Percentiles rank a stretch among this genome's conserved stretches.
Conservation (phyloP, 2,797 vertebrate genomes). For the Lemur catta region DNA sequence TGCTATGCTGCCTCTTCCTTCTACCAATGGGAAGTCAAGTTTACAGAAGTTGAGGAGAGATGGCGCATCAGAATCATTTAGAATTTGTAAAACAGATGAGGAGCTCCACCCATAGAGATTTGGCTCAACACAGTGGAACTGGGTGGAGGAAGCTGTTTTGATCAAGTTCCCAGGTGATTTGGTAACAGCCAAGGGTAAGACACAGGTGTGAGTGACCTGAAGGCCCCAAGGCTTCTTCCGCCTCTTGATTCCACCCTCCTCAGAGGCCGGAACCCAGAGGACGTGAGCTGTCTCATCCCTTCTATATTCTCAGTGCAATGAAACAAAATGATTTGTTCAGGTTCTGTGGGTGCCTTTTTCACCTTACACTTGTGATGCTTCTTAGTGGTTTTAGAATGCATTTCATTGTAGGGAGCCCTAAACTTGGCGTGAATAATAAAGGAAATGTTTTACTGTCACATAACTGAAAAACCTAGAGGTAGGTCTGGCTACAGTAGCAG, state of each 20-base stretch:
- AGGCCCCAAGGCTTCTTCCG: neutral
- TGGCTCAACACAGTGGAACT: neutral
- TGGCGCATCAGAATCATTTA: neutral
- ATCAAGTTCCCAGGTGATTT: neutral
- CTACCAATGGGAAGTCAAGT: neutral
- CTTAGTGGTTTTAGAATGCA: neutral
- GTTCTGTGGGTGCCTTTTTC: neutral
- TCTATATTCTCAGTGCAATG: neutral
- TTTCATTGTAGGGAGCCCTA: neutral
- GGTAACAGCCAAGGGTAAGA: neutral
- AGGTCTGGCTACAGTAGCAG: neutral
- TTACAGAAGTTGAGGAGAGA: neutral
- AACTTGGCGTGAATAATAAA: neutral
- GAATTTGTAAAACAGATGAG: neutral
- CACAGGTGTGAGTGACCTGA: too few relatives aligned
- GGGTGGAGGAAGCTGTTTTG: neutral
- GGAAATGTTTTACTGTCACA: neutral
- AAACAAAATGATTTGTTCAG: neutral
- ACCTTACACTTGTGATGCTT: neutral
- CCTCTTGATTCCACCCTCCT: neutral
- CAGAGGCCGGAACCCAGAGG: neutral
- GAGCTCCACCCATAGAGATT: neutral
- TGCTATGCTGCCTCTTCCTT: neutral
- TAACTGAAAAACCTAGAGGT: neutral
- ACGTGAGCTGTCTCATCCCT: rapidly evolving